phyloP scores from a whole-genome alignment of 2,888 invertebrate species.

The Rhyacophila evoluta region DNA sequence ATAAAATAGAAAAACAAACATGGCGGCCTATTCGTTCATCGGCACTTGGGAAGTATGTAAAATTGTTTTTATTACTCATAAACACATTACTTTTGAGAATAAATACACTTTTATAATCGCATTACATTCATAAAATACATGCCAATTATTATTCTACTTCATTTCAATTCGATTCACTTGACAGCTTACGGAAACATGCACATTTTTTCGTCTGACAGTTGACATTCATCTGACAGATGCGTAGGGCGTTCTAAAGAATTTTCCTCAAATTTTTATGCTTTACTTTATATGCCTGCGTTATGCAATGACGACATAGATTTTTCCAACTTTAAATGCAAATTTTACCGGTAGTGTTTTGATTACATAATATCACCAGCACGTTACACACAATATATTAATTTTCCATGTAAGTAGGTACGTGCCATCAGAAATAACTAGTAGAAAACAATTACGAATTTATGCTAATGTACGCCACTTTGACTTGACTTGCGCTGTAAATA shows the following conservation, averaged over 20 bases:
- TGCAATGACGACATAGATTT: too few relatives aligned
- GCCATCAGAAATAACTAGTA: too few relatives aligned
- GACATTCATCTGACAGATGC: conserved; percentile 41
- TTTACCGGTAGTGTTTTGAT: not conserved
- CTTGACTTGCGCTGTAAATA: too few relatives aligned
- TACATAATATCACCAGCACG: not conserved
- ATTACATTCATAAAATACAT: too few relatives aligned
- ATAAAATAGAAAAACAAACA: conserved; percentile 50
- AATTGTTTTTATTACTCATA: not conserved
- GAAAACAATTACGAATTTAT: too few relatives aligned
- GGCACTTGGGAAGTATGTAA: conserved; percentile 70
- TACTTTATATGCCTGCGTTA: too few relatives aligned
- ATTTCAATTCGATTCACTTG: not conserved
- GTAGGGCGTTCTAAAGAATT: conserved; percentile 19
- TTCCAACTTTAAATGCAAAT: too few relatives aligned
- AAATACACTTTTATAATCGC: too few relatives aligned
- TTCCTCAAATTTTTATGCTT: not conserved
- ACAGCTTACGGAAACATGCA: not conserved
- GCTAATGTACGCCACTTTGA: too few relatives aligned
- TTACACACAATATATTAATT: not conserved
- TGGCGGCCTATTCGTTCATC: conserved; percentile 66
- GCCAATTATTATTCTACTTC: too few relatives aligned
- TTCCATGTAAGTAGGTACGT: too few relatives aligned
- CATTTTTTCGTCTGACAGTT: conserved; percentile 34
- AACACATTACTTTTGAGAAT: not conserved